Evolutionary conservation across 1,140 invertebrate genomes (phyloP), one percentile per base, ranked within the genome.

Genomic region (Harlomillsia oculata): DNA sequence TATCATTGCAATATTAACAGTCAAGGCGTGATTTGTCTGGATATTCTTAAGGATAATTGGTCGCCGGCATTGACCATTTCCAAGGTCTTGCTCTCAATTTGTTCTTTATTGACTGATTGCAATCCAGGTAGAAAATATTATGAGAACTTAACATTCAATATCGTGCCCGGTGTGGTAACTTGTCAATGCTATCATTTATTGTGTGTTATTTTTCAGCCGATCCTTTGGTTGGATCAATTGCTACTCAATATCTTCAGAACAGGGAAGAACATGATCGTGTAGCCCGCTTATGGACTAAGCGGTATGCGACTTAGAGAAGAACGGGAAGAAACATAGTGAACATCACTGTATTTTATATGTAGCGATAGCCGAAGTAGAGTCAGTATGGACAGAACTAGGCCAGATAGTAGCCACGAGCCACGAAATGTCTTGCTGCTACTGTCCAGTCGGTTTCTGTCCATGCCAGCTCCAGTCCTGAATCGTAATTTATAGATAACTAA

Each of bases 1-100:
- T 95, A 95, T 72, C 91, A 95, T 69, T 95, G 91, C 78, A 96
- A 96, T 75, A 95, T 96, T 71, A 95, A 95, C 75, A 93, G 89
- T 73, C 89, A 94, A 77, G 91, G 91, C 65, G 89, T 93, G 21
- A 95, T 96, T 70, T 96, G 91, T 72, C 76, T 95, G 71, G 90
- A 96, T 72, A 95, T 95, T 67, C 77, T 96, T 48, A 95, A 95
- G 74, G 90, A 94, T 71, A 94, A 94, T 72, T 96, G 91, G 91
- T 93, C 89, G 30, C 90, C 90, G 23, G 90, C 92, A 28, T 75
- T 96, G 59, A 95, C 90, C 60, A 94, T 95, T 73, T 92, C 89
- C 39, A 94, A 95, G 77, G 90, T 96, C 56, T 76, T 96, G 59
- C 77, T 95, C 41, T 94, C 90, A 56, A 94, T 95, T 76, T 94